Conservation (phyloP, 2,888 invertebrate species). For the Helleia helle region DNA sequence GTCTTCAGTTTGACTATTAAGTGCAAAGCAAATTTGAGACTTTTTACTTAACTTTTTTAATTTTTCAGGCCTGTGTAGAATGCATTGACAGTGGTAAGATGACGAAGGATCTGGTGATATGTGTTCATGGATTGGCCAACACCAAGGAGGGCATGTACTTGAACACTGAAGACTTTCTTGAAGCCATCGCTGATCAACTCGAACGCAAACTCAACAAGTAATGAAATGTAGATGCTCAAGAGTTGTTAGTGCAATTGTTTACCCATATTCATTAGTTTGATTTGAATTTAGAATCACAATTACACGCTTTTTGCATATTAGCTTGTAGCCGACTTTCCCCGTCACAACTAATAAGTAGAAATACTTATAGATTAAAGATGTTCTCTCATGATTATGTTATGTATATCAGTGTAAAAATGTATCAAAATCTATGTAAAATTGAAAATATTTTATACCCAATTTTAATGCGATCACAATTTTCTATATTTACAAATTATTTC, state of each 20-base stretch:
- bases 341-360: neutral
- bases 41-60: conserved; percentile 9
- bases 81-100: conserved; percentile 87
- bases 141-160: conserved; percentile 88
- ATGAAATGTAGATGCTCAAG: conserved; percentile 15
- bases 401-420: too few relatives aligned
- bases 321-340: neutral
- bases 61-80: conserved; percentile 81
- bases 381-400: too few relatives aligned
- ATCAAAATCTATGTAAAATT: too few relatives aligned
- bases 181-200: conserved; percentile 84
- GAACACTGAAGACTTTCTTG: conserved; percentile 89
- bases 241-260: neutral
- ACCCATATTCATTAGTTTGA: neutral
- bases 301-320: neutral
- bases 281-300: neutral
- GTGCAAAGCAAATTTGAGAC: neutral
- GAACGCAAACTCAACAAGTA: conserved; percentile 64
- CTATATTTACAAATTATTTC: neutral
- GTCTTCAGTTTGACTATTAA: neutral
- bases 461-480: too few relatives aligned
- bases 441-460: too few relatives aligned
- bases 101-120: conserved; percentile 92
- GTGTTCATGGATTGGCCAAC: conserved; percentile 87
- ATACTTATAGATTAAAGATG: too few relatives aligned